Base-by-base conservation (phyloP, 2,113 vertebrate species). In the Lonchura striata region DNA sequence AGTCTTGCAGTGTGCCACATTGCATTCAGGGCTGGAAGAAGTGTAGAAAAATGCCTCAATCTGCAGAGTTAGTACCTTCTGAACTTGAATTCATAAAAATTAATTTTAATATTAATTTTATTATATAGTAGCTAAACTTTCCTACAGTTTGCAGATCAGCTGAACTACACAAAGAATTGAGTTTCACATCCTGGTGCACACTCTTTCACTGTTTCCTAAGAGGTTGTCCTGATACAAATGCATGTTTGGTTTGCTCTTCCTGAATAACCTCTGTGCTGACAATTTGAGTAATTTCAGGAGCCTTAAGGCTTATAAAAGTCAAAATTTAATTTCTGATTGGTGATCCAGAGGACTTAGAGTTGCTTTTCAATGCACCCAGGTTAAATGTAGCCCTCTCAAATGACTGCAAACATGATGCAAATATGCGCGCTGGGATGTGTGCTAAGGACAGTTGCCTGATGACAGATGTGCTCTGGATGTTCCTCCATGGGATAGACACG, bases 161-260 rank as follows among this genome's bases (percentile, higher is more conserved):
- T 70, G 59, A 70, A 53, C 42, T 65, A 47, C 33, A n/a, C 5
- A 42, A 74, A 30, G 13, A 50, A 54, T 60, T 0, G 0, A 68
- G 47, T 37, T 54, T 39, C 5, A 4, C 28, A 39, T 46, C 27
- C n/a, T 33, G 13, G 41, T 66, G 20, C n/a, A 65, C 25, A 14
- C 8, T 59, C 14, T 56, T 66, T 35, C 28, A 2, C 31, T 80
- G 28, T 28, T 86, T 86, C 75, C 82, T 50, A 33, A 83, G 46
- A 65, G 22, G 11, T 28, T 56, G 31, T 74, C 31, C 7, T 65
- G 27, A 21, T 74, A 52, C 61, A 72, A 83, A 37, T 78, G 28
- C 31, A 16, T 39, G 3, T 49, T 75, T 76, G 15, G 1, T 60
- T 85, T 86, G 7, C 33, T 86, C 30, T 90, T 86, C 30, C 50